Evolutionary conservation across 2,113 vertebrate genomes (phyloP).

Genomic region (Poecile atricapillus): DNA sequence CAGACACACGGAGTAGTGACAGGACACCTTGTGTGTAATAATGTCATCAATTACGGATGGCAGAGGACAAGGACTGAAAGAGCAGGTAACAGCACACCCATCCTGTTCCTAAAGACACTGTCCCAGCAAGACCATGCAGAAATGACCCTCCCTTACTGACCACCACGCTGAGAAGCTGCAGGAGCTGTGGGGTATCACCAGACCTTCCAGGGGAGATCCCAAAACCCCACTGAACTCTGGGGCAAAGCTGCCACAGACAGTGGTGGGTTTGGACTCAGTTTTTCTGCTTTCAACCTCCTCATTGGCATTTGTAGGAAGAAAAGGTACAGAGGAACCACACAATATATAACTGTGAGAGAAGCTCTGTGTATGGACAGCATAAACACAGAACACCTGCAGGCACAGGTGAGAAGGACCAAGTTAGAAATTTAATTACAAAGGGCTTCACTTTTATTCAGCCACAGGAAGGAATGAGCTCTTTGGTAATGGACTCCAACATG

Average conservation of each 20-base stretch:
- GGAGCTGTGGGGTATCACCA: background rate
- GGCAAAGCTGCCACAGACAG: background rate
- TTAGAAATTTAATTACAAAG: background rate
- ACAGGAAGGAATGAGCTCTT: background rate
- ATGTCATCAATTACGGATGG: background rate
- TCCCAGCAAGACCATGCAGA: rapidly evolving
- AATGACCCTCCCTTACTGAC: background rate
- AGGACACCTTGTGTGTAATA: background rate
- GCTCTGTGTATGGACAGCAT: background rate
- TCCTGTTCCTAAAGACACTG: background rate
- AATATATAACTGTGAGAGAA: background rate
- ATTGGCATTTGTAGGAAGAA: background rate
- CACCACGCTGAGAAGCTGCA: background rate
- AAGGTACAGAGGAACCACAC: background rate
- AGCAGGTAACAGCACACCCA: background rate
- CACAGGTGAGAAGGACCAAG: background rate
- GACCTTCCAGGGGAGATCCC: background rate
- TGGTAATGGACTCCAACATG: rapidly evolving
- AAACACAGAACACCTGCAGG: background rate
- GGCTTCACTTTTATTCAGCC: background rate
- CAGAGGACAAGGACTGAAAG: background rate
- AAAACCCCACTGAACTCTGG: rapidly evolving
- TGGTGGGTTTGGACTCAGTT: background rate
- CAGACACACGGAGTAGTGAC: rapidly evolving
- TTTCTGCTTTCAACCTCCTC: background rate